Conservation (phyloP, 2,888 invertebrate species). For the Leucozona laternaria region DNA sequence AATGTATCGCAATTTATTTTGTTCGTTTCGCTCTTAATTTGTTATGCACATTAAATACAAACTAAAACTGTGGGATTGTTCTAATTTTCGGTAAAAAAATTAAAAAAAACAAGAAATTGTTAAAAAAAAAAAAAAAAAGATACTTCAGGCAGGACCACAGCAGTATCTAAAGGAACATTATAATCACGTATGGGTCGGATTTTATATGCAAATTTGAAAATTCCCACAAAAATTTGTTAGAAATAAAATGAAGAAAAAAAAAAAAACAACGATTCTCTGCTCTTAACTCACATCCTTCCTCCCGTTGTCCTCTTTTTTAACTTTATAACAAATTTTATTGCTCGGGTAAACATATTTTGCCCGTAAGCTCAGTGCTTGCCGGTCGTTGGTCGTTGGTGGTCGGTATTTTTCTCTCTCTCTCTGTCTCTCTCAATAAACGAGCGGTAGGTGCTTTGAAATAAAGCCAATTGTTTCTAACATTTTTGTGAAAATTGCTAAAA, state of each 20-base stretch:
- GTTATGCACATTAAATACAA: conserved; percentile 38
- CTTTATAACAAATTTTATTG: conserved; percentile 68
- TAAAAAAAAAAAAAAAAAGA: not conserved
- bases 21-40: conserved; percentile 27
- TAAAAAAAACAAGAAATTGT: not conserved
- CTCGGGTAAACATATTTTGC: conserved; percentile 60
- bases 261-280: not conserved
- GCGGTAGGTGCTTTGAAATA: conserved; percentile 38
- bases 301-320: conserved; percentile 30
- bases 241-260: not conserved
- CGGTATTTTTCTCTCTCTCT: conserved; percentile 25
- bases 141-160: not conserved
- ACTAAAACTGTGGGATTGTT: conserved; percentile 10
- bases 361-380: conserved; percentile 35
- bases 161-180: conserved; percentile 10
- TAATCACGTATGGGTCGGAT: conserved; percentile 29
- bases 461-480: conserved; percentile 71
- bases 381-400: conserved; percentile 29
- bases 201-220: conserved; percentile 52
- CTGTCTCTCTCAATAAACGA: conserved; percentile 40
- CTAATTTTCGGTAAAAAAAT: not conserved
- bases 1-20: conserved; percentile 30
- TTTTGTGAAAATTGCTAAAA: conserved; percentile 68
- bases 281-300: conserved; percentile 13
- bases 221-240: conserved; percentile 10